Evolutionary conservation across 1,140 invertebrate genomes (phyloP).

Genomic region (Temnothorax nylanderi): DNA sequence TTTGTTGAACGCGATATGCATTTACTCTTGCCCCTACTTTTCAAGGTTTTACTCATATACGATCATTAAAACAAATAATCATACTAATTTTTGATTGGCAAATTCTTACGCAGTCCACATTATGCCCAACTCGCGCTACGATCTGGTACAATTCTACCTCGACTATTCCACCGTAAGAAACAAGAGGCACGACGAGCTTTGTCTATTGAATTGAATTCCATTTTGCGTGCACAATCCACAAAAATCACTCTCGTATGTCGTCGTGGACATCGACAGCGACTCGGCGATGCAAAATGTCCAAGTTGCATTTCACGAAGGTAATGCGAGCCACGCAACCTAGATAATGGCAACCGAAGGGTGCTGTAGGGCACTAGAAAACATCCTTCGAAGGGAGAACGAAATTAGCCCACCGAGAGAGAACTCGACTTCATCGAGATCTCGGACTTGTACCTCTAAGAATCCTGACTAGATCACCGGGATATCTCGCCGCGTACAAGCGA

Average conservation of each 20-base stretch:
- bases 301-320: background rate
- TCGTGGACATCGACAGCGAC: background rate
- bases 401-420: constrained; percentile 60
- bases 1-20: background rate
- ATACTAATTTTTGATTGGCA: background rate
- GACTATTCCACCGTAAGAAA: constrained; percentile 27
- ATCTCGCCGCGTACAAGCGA: background rate
- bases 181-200: constrained; percentile 22
- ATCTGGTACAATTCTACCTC: constrained; percentile 12
- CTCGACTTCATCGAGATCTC: background rate
- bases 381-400: constrained; percentile 52
- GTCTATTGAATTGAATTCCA: constrained; percentile 33
- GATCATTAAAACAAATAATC: constrained; percentile 5
- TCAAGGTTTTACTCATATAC: constrained; percentile 21
- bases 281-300: background rate
- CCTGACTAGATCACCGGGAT: constrained; percentile 12
- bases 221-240: background rate
- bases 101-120: constrained; percentile 3
- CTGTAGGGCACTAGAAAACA: background rate
- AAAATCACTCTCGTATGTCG: background rate
- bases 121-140: background rate
- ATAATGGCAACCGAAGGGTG: constrained; percentile 55
- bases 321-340: constrained; percentile 49
- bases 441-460: background rate
- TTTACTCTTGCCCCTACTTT: background rate